Evolutionary conservation across 2,797 vertebrate genomes (phyloP), one percentile per base, ranked within the genome.

Genomic region (Cichlasoma orientale): DNA sequence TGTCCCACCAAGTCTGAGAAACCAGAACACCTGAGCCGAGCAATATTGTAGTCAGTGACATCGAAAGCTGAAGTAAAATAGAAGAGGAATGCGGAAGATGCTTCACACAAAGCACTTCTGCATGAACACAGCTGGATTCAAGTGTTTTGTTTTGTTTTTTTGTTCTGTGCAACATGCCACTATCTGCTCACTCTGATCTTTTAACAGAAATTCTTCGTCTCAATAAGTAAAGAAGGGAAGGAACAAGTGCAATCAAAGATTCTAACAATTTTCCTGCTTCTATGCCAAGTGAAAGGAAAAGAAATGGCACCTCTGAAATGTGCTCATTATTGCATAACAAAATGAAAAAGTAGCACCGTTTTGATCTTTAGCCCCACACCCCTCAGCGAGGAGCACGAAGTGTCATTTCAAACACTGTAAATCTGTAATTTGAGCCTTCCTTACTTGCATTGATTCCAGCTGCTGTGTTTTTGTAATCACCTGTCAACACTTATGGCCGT

Each of bases 161-260:
- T 52, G 2, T 1, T 50, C 16, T 13, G 10, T 21, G 16, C 14
- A 3, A 25, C 36, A 25, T 41, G 36, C 36, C 21, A 12, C 36
- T 38, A 12, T 63, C 8, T 63, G 21, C 25, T 33, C 47, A 29
- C 56, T 41, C 82, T 82, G 54, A 83, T 88, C 69, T 80, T 56
- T 23, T 54, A 76, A 47, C 59, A 72, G 54, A 13, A 61, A 38
- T 61, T 74, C 66, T 70, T 69, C 63, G 16, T 5, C 77, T 77
- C 57, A 55, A 76, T 72, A 66, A 56, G 73, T 75, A 75, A 68
- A 68, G 38, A 57, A 54, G 52, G 11, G 14, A 23, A 75, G 83
- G 10, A 66, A 63, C 58, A 41, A 76, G 72, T 72, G 16, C 77
- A 57, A 71, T 83, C 63, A 38, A 19, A 66, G 21, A 56, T 78